Evolutionary conservation across 1,140 invertebrate genomes (phyloP), one percentile per base, ranked within the genome.

Genomic region (Meloidogyne chitwoodi): DNA sequence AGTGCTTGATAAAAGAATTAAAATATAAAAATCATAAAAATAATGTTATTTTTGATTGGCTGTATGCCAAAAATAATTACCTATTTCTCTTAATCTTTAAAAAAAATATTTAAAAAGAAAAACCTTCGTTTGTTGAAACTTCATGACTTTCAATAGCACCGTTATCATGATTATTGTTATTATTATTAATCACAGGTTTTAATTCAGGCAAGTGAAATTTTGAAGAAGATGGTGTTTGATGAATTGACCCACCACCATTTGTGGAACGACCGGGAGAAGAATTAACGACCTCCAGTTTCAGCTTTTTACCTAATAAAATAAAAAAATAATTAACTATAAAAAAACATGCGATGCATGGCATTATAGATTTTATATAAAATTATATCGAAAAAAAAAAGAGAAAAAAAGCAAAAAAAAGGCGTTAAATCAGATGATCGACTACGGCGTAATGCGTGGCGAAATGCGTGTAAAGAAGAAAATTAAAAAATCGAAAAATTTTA

Each of bases 261-360:
- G 62, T 74, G 48, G 48, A 44, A n/a, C 24, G 56, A 61, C 44
- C 71, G 27, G 75, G 38, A 11, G 74, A 76, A 31, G 75, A 24
- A 65, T 73, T 72, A 62, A 76, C 75, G 27, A 76, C 75, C 71
- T 76, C 75, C 75, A 76, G 75, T 72, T 44, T 76, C 48, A 34
- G 11, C 22, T 26, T 48, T 72, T 38, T 22, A 24, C 26, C 31
- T 72, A 26, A 61, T 10, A 48, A 24, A 14, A 16, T 26, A 19
- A 31, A 62, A 26, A n/a, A 29, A 63, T 61, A 38, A 38, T 38
- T 38, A n/a, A n/a, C n/a, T n/a, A n/a, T n/a, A n/a, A n/a, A n/a
- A n/a, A n/a, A n/a, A n/a, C n/a, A n/a, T n/a, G n/a, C n/a, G n/a
- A n/a, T n/a, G n/a, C n/a, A n/a, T n/a, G n/a, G n/a, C n/a, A n/a